Evolutionary conservation across 1,140 invertebrate species (phyloP).

Genomic region (Atopsyche davidsoni): DNA sequence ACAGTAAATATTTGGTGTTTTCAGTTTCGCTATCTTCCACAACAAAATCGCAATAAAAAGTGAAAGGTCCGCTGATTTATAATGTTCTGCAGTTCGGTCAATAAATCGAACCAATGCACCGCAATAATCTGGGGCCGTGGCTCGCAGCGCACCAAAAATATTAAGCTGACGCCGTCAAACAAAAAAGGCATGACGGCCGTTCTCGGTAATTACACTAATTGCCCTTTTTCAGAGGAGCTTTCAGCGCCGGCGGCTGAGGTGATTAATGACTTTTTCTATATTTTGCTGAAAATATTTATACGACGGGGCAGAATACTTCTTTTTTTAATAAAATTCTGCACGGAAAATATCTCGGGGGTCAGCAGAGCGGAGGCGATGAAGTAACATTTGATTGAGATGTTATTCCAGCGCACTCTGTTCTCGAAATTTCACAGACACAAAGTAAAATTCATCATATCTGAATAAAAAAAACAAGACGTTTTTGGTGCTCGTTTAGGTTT

Average conservation of each 20-base stretch:
- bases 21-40: no score
- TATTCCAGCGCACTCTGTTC: no score
- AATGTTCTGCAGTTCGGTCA: neutral
- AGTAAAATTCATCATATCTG: no score
- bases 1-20: no score
- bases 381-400: no score
- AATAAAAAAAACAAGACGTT: no score
- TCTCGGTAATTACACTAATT: conserved; percentile 29
- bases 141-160: conserved; percentile 21
- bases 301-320: neutral
- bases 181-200: conserved; percentile 15
- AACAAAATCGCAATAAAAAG: no score
- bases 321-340: conserved; percentile 12
- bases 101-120: neutral
- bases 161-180: conserved; percentile 15
- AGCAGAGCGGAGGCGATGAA: no score
- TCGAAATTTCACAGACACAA: no score
- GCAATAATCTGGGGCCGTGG: conserved; percentile 12
- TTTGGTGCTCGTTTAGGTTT: no score
- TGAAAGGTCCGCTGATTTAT: conserved; percentile 2
- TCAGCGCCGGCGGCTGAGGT: conserved; percentile 6
- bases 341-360: no score
- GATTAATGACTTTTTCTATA: conserved; percentile 23
- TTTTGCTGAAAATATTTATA: conserved; percentile 19
- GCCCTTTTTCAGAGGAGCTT: conserved; percentile 26